Evolutionary conservation across 2,113 vertebrate species (phyloP), one percentile per base, ranked within the genome.

Genomic region (Oncorhynchus keta): DNA sequence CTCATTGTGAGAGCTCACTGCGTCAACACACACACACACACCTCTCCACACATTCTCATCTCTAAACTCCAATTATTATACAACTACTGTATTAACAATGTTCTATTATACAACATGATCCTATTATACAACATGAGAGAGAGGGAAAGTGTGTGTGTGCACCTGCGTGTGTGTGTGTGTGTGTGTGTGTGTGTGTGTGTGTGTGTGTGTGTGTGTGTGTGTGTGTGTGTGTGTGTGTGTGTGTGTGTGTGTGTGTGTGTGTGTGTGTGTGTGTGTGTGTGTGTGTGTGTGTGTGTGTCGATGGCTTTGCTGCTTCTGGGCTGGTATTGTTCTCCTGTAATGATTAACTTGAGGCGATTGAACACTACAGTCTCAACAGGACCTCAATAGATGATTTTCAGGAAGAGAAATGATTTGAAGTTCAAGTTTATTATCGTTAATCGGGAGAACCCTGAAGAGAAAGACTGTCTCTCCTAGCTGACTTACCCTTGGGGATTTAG

Each of bases 1-100:
- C 61, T 85, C 74, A 73, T 61, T 76, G 80, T 85, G 59, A 39
- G 49, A 51, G 49, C 67, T 71, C 26, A 59, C 48, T 59, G n/a
- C 62, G 80, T 74, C 65, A 81, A 32, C 66, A 68, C 57, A 59
- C 64, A 51, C 39, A 80, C 35, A 64, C 18, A 72, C 22, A 76
- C 68, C 8, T 2, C 39, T 45, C 9, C 39, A 45, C n/a, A 35
- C 18, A 62, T 22, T 16, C n/a, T 22, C 59, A 62, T 62, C 59
- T n/a, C 59, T 62, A 62, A 62, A 62, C 16, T 61, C 59, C 59
- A 62, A 62, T 24, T 62, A 62, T 22, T n/a, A 22, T 55, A 55
- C 51, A 45, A 45, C 8, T 45, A 45, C 9, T 45, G 39, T 45
- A 45, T 45, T 45, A 45, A 45, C 39, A 55, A 18, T 16, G n/a